Base-by-base conservation (phyloP, 2,113 vertebrate species). In the Mellivora capensis region DNA sequence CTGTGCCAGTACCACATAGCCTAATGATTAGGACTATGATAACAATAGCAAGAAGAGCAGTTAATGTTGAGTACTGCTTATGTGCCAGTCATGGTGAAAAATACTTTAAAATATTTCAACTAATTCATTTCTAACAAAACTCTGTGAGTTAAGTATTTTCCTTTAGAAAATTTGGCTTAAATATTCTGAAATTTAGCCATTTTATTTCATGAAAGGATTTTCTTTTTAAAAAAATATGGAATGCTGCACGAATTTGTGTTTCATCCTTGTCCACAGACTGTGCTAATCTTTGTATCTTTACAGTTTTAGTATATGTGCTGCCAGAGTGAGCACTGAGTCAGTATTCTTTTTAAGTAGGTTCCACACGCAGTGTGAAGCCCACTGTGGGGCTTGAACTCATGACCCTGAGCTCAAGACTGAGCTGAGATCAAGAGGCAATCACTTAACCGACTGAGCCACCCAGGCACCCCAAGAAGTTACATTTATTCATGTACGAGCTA, bases 141-240 rank as follows among this genome's bases (percentile, higher is more conserved):
- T 20, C 7, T 61, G 17, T 62, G 39, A 59, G 18, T 84, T 77
- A 79, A 42, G 27, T 84, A 29, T 21, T 88, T 76, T 67, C 44
- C 59, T 87, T 93, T 79, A 54, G 44, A 86, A 77, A 93, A 86
- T 54, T 57, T 77, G 91, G 20, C 59, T 86, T 86, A 34, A 64
- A 34, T 67, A 14, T 86, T 93, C 20, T 79, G 71, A 67, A 29
- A 39, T 42, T 29, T 67, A 67, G 47, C 59, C 14, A 20, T 93
- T 77, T 93, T 93, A 47, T 93, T 79, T 93, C 77, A 87, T 79
- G 59, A 93, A 93, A 87, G 17, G 9, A n/a, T 93, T 93, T 61
- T 61, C 23, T 49, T 54, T 34, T 47, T 20, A 21, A 69, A n/a
- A 69, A 25, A 49, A 62, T 44, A 13, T 54, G 44, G 27, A 67